These are phyloP conservation scores for Dryas iulia DNA, from an alignment of 1,140 invertebrate species.

Conservation along the genomic window DNA sequence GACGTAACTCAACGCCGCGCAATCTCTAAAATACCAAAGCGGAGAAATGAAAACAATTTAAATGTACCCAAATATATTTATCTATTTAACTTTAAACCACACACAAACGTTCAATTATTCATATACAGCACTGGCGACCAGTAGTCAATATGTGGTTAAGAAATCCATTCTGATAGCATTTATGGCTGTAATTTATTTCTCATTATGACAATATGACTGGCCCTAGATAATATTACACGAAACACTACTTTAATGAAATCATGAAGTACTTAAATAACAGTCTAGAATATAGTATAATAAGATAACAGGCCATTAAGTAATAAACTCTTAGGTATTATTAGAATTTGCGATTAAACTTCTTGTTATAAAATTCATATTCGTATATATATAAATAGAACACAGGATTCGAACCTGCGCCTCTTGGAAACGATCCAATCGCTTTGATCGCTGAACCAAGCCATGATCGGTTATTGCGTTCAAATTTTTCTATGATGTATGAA, in stretches of 20 bases:
- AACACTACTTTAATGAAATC: not conserved
- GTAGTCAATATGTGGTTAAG: conserved; percentile 7
- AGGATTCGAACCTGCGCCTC: no score
- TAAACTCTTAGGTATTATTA: no score
- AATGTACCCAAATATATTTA: not conserved
- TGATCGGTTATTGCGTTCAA: no score
- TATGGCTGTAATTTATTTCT: conserved; percentile 4
- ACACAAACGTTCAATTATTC: not conserved
- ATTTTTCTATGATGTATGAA: no score
- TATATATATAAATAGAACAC: not conserved
- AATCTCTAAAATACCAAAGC: no score
- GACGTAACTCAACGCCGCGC: no score
- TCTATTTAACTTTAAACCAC: not conserved
- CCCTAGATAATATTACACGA: not conserved
- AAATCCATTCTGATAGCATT: not conserved
- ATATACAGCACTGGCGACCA: not conserved
- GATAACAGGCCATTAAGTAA: not conserved
- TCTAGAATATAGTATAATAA: not conserved
- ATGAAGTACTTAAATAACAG: not conserved
- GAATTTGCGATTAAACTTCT: not conserved
- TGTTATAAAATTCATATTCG: not conserved
- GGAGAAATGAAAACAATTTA: no score
- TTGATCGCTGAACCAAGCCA: no score
- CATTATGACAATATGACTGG: not conserved
- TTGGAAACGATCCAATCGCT: no score